These are phyloP conservation scores for Samia ricini DNA, from an alignment of 1,140 invertebrate species.

Conservation along the genomic window DNA sequence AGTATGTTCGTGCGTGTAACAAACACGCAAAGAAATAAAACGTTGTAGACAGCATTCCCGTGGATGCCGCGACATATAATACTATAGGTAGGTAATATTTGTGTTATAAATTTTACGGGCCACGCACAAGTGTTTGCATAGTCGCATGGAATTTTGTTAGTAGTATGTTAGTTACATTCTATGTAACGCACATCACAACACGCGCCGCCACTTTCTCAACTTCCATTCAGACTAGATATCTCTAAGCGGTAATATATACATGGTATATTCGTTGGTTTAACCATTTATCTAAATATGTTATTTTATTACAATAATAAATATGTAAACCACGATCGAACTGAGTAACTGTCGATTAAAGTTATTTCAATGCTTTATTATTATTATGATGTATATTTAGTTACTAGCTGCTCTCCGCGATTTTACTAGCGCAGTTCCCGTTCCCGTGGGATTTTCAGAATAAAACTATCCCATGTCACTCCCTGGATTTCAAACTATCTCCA, in stretches of 20 bases:
- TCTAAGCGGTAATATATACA: neutral
- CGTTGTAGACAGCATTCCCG: conserved; percentile 46
- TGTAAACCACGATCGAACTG: neutral
- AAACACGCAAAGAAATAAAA: conserved; percentile 49
- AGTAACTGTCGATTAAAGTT: too few species aligned
- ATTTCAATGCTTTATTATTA: too few species aligned
- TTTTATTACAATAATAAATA: neutral
- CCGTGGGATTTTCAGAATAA: too few species aligned
- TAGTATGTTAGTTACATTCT: conserved; percentile 10
- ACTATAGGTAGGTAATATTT: conserved; percentile 43
- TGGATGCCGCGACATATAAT: conserved; percentile 33
- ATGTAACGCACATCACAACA: neutral
- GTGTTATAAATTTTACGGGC: conserved; percentile 56
- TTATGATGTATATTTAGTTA: too few species aligned
- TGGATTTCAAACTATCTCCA: too few species aligned
- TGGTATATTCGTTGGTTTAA: neutral
- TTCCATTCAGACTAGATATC: neutral
- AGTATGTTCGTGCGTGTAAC: conserved; percentile 27
- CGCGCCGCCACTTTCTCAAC: neutral
- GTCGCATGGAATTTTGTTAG: conserved; percentile 46
- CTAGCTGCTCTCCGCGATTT: too few species aligned
- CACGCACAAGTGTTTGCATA: conserved; percentile 53
- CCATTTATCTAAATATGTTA: neutral
- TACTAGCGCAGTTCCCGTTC: too few species aligned
- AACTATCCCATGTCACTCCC: too few species aligned